Conservation (phyloP, 2,888 invertebrate genomes). For the Drosophila greeni region DNA sequence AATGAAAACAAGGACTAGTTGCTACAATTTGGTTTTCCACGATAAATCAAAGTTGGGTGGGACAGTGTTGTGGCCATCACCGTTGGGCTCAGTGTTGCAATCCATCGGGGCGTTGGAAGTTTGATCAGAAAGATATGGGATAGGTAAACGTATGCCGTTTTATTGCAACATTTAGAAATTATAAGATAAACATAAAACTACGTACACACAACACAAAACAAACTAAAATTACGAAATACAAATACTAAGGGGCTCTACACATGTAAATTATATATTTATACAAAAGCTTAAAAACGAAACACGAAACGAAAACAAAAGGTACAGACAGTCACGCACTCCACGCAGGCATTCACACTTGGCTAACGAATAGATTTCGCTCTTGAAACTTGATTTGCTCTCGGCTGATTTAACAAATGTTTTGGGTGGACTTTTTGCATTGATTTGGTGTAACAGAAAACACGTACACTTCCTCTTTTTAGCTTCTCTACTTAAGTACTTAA, state of each 20-base stretch:
- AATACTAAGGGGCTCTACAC: conserved; percentile 11
- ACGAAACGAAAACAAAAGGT: conserved; percentile 13
- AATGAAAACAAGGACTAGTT: conserved; percentile 48
- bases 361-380: conserved; percentile 36
- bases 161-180: conserved; percentile 41
- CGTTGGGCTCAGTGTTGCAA: background rate
- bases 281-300: conserved; percentile 26
- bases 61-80: conserved; percentile 21
- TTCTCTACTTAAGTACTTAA: conserved; percentile 49
- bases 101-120: conserved; percentile 2
- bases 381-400: conserved; percentile 8
- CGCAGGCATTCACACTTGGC: conserved; percentile 16
- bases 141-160: conserved; percentile 29
- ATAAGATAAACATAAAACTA: conserved; percentile 39
- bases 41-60: conserved; percentile 34
- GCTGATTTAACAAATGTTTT: conserved; percentile 23
- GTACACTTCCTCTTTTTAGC: conserved; percentile 24
- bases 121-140: background rate
- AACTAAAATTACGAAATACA: conserved; percentile 28
- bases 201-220: conserved; percentile 38
- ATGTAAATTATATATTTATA: conserved; percentile 23
- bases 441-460: conserved; percentile 28
- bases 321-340: conserved; percentile 31
- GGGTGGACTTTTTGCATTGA: conserved; percentile 38
- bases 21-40: conserved; percentile 46